Percentiles rank a stretch among this genome's conserved stretches.
Conservation (phyloP, 1,140 invertebrate genomes). For the Drosophila busckii region DNA sequence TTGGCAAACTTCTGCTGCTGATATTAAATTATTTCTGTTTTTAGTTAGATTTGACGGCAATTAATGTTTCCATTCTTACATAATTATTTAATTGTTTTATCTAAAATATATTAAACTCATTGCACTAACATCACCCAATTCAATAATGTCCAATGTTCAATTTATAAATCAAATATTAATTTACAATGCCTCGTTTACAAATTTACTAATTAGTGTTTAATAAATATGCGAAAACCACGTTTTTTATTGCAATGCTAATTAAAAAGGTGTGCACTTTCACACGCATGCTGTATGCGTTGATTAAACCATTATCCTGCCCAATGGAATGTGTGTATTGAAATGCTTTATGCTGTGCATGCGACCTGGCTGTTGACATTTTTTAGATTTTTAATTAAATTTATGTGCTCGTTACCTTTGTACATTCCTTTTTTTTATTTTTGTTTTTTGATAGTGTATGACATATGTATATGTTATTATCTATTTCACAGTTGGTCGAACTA, state of each 20-base stretch:
- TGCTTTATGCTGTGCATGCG: too few species aligned
- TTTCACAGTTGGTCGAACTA: constrained; percentile 27
- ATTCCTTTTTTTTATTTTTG: not conserved
- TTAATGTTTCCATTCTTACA: too few species aligned
- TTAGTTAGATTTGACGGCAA: too few species aligned
- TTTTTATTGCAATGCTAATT: not conserved
- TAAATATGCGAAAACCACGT: not conserved
- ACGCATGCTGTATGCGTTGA: constrained; percentile 5
- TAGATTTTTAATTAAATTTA: constrained; percentile 66
- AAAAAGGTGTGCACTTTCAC: constrained; percentile 22
- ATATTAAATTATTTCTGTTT: too few species aligned
- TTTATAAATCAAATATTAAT: too few species aligned
- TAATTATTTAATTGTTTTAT: too few species aligned
- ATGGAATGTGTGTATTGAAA: constrained; percentile 42
- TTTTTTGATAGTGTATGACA: constrained; percentile 1
- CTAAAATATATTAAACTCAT: too few species aligned
- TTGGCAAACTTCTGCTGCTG: too few species aligned
- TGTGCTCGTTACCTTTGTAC: constrained; percentile 12
- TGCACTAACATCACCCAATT: too few species aligned
- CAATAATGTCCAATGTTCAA: too few species aligned
- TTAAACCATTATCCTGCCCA: constrained; percentile 8
- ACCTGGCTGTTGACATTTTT: constrained; percentile 57
- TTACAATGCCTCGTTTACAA: too few species aligned
- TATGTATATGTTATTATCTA: constrained; percentile 16
- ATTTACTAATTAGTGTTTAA: constrained; percentile 5